Percentiles rank a stretch among this genome's conserved stretches.
These are phyloP conservation scores for Pterocles burchelli DNA, from an alignment of 2,113 vertebrate genomes.

Conservation along the genomic window DNA sequence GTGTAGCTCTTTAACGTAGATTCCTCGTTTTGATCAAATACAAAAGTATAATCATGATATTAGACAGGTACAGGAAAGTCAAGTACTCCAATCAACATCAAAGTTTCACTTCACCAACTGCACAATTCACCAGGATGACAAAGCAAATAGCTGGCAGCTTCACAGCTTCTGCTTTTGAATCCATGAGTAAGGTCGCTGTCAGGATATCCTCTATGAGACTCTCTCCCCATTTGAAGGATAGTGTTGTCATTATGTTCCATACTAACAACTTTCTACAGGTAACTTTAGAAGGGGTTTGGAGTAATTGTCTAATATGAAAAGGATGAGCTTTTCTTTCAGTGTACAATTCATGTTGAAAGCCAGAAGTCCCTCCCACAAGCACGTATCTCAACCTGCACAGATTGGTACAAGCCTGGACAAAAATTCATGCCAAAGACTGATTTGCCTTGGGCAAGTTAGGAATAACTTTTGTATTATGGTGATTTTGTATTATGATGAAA, in stretches of 20 bases:
- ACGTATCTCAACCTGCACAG: neutral
- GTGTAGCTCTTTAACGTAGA: neutral
- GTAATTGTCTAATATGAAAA: neutral
- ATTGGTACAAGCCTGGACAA: constrained; percentile 8
- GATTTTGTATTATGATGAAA: no score
- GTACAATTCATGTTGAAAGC: neutral
- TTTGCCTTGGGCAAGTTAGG: neutral
- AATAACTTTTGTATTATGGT: neutral
- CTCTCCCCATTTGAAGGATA: neutral
- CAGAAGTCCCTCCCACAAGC: neutral
- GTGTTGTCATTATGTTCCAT: neutral
- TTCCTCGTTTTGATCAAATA: neutral
- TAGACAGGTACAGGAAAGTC: constrained; percentile 30
- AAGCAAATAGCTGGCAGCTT: neutral
- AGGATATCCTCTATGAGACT: neutral
- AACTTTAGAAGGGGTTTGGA: neutral
- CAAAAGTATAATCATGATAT: neutral
- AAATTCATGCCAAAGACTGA: neutral
- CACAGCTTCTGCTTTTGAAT: neutral
- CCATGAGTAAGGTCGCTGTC: neutral
- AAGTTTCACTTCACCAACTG: constrained; percentile 1
- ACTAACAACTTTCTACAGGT: neutral
- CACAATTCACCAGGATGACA: neutral
- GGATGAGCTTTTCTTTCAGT: neutral
- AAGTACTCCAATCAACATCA: constrained; percentile 42